Evolutionary conservation across 2,797 vertebrate species (phyloP).

Genomic region (Rhinella marina): DNA sequence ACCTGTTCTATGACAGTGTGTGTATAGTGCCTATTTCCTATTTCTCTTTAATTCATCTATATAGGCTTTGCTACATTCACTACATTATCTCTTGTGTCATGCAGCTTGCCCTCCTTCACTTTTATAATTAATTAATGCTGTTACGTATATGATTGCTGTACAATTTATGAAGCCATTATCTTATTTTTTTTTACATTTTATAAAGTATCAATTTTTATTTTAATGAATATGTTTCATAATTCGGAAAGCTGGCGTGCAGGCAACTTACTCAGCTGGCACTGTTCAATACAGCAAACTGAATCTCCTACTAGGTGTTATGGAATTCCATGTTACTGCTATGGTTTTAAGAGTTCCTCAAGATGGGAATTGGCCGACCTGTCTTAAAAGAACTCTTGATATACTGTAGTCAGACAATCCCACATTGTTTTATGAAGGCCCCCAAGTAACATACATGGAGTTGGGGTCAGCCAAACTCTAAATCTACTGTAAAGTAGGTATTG

Average conservation of each 20-base stretch:
- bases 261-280: not conserved
- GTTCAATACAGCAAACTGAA: not conserved
- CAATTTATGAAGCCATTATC: not conserved
- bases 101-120: not conserved
- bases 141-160: not conserved
- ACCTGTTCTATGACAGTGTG: not conserved
- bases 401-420: too few species aligned
- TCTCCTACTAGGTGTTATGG: too few species aligned
- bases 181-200: not conserved
- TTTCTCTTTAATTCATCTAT: conserved; percentile 8
- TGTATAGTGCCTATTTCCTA: not conserved
- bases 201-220: not conserved
- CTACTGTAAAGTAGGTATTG: too few species aligned
- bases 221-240: not conserved
- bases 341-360: not conserved
- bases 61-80: conserved; percentile 13
- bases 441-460: too few species aligned
- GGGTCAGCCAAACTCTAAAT: too few species aligned
- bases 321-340: not conserved
- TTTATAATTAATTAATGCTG: not conserved
- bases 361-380: too few species aligned
- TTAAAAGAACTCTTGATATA: too few species aligned
- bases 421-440: too few species aligned
- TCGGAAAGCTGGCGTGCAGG: not conserved
- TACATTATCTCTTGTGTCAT: not conserved